Conservation (phyloP, 1,140 invertebrate species). For the Probaryconus sp. region DNA sequence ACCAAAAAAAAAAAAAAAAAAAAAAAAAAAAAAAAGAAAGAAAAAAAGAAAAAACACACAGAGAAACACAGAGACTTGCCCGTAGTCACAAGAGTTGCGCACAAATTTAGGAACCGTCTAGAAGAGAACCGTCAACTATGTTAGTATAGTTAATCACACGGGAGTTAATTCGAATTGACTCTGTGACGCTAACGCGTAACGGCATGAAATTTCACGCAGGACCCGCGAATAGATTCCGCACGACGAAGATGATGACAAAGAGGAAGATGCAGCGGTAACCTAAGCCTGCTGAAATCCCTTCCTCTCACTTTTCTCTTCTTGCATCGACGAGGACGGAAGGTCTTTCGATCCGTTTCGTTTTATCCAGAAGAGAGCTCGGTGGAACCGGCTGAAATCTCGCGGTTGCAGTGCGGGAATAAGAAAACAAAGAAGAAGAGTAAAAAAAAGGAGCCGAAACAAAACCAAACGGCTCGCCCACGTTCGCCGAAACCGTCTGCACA, state of each 20-base stretch:
- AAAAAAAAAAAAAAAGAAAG: too few species aligned
- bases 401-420: constrained; percentile 34
- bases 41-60: too few species aligned
- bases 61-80: too few species aligned
- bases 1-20: too few species aligned
- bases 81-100: too few species aligned
- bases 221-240: constrained; percentile 11
- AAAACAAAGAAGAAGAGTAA: constrained; percentile 39
- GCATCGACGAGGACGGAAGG: constrained; percentile 5
- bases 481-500: background rate
- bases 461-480: constrained; percentile 3
- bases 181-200: constrained; percentile 13
- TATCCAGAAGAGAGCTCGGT: constrained; percentile 46
- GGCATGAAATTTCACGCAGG: constrained; percentile 25
- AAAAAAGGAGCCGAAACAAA: constrained; percentile 23
- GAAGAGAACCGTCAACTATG: background rate
- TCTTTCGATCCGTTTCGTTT: constrained; percentile 63
- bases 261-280: constrained; percentile 33
- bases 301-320: constrained; percentile 1
- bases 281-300: constrained; percentile 39
- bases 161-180: constrained; percentile 27
- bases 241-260: constrained; percentile 11
- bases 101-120: background rate
- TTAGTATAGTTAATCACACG: constrained; percentile 11
- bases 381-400: constrained; percentile 59